Evolutionary conservation across 2,113 vertebrate species (phyloP), one percentile per base, ranked within the genome.

Genomic region (Mesocricetus auratus): DNA sequence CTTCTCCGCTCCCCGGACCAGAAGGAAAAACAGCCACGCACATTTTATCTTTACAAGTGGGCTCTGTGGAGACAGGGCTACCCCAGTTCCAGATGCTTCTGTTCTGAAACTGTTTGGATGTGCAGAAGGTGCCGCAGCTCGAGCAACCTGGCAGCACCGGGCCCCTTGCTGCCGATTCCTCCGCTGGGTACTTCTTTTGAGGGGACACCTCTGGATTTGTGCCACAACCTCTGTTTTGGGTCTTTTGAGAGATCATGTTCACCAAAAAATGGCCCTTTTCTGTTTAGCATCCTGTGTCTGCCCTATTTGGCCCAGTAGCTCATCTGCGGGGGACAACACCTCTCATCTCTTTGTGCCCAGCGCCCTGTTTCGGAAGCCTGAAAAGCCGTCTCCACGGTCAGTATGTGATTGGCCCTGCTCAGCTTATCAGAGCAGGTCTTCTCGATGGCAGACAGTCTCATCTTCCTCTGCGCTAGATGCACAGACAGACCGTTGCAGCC

Each of bases 11-110:
- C 86, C 86, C 94, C 93, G 93, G 12, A 90, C 0, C 0, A 94
- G 89, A 93, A 93, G 86, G n/a, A 74, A 53, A 94, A 88, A 78
- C 86, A 96, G 47, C 68, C 93, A 16, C 91, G 94, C 88, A 97
- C 97, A 97, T 98, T 98, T 98, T 98, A 98, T 98, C 98, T 98
- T 97, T 97, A 98, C 97, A 97, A 98, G 96, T 97, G 97, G 98
- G 98, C 97, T 98, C 98, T 96, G 97, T 98, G 97, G 97, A 94
- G 97, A 93, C 94, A 92, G 97, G 98, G 97, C 97, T 95, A 97
- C 98, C 97, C 97, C 97, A 97, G 96, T 96, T 98, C 97, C 97
- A 97, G 98, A 97, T 98, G 97, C 95, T 97, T 98, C 97, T 95
- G 33, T 97, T 98, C 60, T 96, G 75, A 94, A 98, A 92, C 93